Evolutionary conservation across 2,888 invertebrate genomes (phyloP).

Genomic region (Onthophagus sagittarius): DNA sequence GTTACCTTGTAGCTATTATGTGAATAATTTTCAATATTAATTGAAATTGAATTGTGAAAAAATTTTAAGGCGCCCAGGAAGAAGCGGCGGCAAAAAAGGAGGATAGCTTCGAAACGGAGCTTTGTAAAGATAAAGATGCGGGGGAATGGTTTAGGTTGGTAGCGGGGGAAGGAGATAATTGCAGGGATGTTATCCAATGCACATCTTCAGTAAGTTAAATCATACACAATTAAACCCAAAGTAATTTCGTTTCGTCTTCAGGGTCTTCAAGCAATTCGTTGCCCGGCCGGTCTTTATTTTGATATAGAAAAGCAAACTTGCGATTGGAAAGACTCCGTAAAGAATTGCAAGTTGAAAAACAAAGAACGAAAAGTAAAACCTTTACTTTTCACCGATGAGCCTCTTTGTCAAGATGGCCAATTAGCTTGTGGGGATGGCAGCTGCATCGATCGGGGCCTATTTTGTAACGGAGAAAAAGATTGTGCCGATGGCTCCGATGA

Average conservation of each 20-base stretch:
- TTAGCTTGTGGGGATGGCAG: slow-evolving; percentile 83
- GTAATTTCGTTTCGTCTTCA: no score
- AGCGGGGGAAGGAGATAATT: slow-evolving; percentile 86
- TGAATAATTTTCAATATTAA: not conserved
- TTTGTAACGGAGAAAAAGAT: slow-evolving; percentile 91
- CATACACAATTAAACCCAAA: no score
- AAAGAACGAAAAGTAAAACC: slow-evolving; percentile 87
- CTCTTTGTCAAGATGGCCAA: slow-evolving; percentile 81
- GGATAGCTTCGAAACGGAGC: slow-evolving; percentile 81
- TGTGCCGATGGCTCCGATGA: slow-evolving; percentile 87
- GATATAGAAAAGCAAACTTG: slow-evolving; percentile 94
- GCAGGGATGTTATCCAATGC: slow-evolving; percentile 93
- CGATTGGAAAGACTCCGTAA: slow-evolving; percentile 92
- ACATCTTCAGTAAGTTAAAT: slow-evolving; percentile 87
- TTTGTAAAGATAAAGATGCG: slow-evolving; percentile 92
- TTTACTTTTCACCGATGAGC: slow-evolving; percentile 83
- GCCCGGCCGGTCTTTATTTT: slow-evolving; percentile 88
- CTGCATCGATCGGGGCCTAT: slow-evolving; percentile 84
- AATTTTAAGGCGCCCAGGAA: slow-evolving; percentile 53
- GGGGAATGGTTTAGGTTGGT: slow-evolving; percentile 93
- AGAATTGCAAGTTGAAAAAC: slow-evolving; percentile 86
- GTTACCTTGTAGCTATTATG: not conserved
- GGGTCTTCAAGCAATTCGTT: slow-evolving; percentile 90
- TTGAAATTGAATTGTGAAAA: no score
- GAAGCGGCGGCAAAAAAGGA: slow-evolving; percentile 68